Percentiles rank a stretch among this genome's conserved stretches.
phyloP scores from a whole-genome alignment of 2,113 vertebrate genomes.

The Tychaedon coryphoeus region DNA sequence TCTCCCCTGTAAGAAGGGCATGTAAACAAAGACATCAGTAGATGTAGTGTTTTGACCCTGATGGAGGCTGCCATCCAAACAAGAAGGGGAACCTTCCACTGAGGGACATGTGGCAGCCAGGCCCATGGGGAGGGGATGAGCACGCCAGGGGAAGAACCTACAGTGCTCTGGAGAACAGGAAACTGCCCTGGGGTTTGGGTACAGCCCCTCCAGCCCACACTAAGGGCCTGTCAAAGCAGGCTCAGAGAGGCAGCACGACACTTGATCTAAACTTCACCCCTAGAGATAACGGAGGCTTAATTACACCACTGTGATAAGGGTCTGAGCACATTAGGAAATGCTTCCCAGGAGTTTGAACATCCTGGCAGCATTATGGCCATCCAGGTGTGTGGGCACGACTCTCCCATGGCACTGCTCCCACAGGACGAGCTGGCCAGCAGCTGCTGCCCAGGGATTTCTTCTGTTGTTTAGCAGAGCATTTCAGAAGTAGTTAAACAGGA shows the following conservation, averaged over 20 bases:
- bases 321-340: background rate
- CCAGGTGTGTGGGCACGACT: background rate
- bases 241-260: background rate
- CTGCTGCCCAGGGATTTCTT: background rate
- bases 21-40: slow-evolving; percentile 30
- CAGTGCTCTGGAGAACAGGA: background rate
- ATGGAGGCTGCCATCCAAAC: background rate
- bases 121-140: background rate
- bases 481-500: background rate
- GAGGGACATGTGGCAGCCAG: background rate
- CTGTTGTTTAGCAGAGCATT: background rate
- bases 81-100: background rate
- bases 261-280: background rate
- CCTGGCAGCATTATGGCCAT: background rate
- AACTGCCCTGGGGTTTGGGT: background rate
- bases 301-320: background rate
- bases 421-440: background rate
- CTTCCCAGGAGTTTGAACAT: background rate
- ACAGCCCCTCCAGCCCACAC: background rate
- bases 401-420: background rate
- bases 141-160: background rate
- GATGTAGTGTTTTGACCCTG: slow-evolving; percentile 38
- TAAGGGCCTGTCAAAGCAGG: background rate
- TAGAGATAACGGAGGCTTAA: background rate
- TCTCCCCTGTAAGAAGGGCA: background rate